These are phyloP conservation scores for Opisthocomus hoazin DNA, from an alignment of 2,113 vertebrate species.

Conservation along the genomic window DNA sequence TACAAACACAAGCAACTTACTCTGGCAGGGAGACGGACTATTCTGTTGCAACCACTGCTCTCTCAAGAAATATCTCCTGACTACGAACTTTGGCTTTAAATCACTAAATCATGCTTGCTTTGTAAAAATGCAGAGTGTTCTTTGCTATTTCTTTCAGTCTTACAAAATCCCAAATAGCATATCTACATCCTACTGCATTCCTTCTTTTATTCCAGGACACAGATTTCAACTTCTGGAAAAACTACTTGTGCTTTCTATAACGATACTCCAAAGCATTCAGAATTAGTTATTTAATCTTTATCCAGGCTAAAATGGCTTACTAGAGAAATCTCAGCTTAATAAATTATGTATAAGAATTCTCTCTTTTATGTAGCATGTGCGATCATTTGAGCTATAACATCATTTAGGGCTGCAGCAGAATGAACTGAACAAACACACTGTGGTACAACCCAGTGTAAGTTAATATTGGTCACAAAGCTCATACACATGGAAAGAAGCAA, in stretches of 20 bases:
- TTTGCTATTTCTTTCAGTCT: background rate
- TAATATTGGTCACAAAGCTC: background rate
- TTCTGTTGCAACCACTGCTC: background rate
- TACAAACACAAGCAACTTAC: background rate
- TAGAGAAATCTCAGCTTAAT: constrained; percentile 28
- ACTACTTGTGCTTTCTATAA: background rate
- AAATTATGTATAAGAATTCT: constrained; percentile 36
- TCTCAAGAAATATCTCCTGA: background rate
- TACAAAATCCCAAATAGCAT: background rate
- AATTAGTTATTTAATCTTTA: constrained; percentile 35
- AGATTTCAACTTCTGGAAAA: background rate
- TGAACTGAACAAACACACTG: background rate
- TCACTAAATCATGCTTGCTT: background rate
- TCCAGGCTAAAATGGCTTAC: constrained; percentile 41
- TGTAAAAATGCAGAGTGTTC: background rate
- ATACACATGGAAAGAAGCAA: background rate
- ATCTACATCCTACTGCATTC: background rate
- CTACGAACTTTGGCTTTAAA: background rate
- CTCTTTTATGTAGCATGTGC: background rate
- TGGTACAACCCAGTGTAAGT: background rate
- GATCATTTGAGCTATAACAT: background rate
- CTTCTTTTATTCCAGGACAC: background rate
- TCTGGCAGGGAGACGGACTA: background rate
- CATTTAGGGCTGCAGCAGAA: constrained; percentile 16
- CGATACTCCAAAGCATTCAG: background rate